phyloP scores from a whole-genome alignment of 2,888 invertebrate species.

The Seira sanloemensis region DNA sequence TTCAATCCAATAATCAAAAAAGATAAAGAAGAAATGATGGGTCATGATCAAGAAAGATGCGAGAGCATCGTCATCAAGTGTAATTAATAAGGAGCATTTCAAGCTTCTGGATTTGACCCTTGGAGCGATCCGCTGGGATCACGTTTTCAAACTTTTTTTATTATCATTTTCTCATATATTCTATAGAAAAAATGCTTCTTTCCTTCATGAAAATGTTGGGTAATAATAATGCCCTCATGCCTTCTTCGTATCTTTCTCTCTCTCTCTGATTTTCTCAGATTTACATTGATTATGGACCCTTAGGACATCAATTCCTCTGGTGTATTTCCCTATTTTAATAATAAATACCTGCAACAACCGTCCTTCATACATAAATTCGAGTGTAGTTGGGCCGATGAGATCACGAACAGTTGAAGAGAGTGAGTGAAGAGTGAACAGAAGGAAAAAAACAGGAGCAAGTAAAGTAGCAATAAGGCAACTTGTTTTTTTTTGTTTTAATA shows the following conservation, averaged over 20 bases:
- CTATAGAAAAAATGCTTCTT: too few relatives aligned
- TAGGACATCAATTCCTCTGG: slow-evolving; percentile 47
- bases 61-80: slow-evolving; percentile 57
- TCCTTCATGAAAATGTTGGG: slow-evolving; percentile 35
- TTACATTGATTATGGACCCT: slow-evolving; percentile 60
- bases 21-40: slow-evolving; percentile 46
- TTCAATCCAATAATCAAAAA: slow-evolving; percentile 62
- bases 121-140: slow-evolving; percentile 58
- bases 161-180: background rate
- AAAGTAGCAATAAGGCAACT: slow-evolving; percentile 53
- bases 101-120: slow-evolving; percentile 68
- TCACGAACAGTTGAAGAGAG: slow-evolving; percentile 39
- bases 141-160: slow-evolving; percentile 45
- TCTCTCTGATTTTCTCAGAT: slow-evolving; percentile 26
- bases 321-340: background rate
- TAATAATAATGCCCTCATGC: slow-evolving; percentile 63
- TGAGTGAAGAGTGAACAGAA: slow-evolving; percentile 30
- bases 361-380: background rate
- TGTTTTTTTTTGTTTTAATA: slow-evolving; percentile 61
- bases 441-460: slow-evolving; percentile 52
- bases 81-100: slow-evolving; percentile 66
- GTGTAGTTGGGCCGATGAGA: slow-evolving; percentile 12
- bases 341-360: background rate
- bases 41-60: slow-evolving; percentile 59
- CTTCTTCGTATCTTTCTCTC: slow-evolving; percentile 33